Percentiles rank a stretch among this genome's conserved stretches.
Conservation (phyloP, 2,888 invertebrate species). For the Platypus cylindrus region DNA sequence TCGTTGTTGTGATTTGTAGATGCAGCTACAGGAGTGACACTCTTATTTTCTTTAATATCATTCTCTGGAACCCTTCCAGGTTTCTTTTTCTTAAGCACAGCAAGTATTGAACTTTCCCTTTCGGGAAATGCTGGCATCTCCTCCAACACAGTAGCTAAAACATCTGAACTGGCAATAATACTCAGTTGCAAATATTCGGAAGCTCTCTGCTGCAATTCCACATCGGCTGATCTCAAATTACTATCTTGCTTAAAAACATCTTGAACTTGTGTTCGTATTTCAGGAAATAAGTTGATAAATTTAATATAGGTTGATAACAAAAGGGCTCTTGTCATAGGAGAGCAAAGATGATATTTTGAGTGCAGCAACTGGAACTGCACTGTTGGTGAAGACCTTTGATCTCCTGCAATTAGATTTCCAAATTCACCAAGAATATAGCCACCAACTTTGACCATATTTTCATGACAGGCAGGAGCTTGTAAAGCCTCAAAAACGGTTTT, state of each 20-base stretch:
- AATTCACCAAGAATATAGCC: slow-evolving; percentile 99
- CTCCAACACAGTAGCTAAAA: slow-evolving; percentile 93
- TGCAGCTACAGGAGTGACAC: slow-evolving; percentile 43
- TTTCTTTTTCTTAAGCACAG: slow-evolving; percentile 96
- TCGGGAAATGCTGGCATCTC: slow-evolving; percentile 99
- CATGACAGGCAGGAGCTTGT: slow-evolving; percentile 98
- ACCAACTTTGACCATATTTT: slow-evolving; percentile 99
- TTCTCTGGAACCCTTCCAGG: slow-evolving; percentile 89
- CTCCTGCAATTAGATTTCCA: slow-evolving; percentile 98
- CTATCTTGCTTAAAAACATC: slow-evolving; percentile 86
- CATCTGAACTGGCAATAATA: slow-evolving; percentile 92
- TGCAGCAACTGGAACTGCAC: slow-evolving; percentile 97
- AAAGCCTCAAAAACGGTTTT: slow-evolving; percentile 99
- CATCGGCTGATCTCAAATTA: slow-evolving; percentile 93
- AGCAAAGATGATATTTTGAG: slow-evolving; percentile 98
- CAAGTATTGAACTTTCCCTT: slow-evolving; percentile 92
- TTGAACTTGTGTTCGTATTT: slow-evolving; percentile 91
- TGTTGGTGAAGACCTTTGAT: slow-evolving; percentile 89
- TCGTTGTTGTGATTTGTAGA: slow-evolving; percentile 35
- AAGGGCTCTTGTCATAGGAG: slow-evolving; percentile 91
- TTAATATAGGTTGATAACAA: slow-evolving; percentile 97
- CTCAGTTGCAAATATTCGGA: slow-evolving; percentile 96
- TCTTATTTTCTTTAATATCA: slow-evolving; percentile 70
- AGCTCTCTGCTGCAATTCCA: slow-evolving; percentile 94
- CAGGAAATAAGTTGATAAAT: slow-evolving; percentile 97